These are phyloP conservation scores for Mastomys natalensis DNA, from an alignment of 2,113 vertebrate genomes.

Conservation along the genomic window DNA sequence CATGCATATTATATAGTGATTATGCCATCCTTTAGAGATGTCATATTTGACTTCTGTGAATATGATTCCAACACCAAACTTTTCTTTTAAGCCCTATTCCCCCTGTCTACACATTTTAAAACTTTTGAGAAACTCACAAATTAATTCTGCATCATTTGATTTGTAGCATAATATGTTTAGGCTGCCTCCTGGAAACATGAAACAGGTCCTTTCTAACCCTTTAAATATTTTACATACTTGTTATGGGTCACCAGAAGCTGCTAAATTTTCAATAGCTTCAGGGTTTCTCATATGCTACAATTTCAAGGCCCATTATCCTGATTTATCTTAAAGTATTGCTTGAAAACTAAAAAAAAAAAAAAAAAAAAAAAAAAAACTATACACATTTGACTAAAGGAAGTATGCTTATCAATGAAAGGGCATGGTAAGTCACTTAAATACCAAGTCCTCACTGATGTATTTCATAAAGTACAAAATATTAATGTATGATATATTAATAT, in stretches of 20 bases:
- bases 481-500: too few species aligned
- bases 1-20: neutral
- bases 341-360: neutral
- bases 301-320: constrained; percentile 2
- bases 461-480: neutral
- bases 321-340: neutral
- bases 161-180: neutral
- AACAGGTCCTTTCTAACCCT: neutral
- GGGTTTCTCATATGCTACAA: neutral
- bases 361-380: neutral
- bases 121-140: neutral
- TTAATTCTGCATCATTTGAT: neutral
- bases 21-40: neutral
- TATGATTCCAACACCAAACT: neutral
- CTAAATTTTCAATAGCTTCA: neutral
- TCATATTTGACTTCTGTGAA: neutral
- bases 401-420: neutral
- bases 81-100: too few species aligned
- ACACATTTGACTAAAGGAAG: neutral
- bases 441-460: neutral
- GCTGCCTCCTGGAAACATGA: neutral
- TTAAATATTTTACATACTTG: neutral
- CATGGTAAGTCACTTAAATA: neutral
- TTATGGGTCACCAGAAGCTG: neutral
- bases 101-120: neutral